Conservation (phyloP, 2,113 vertebrate genomes). For the Hemibagrus wyckioides region DNA sequence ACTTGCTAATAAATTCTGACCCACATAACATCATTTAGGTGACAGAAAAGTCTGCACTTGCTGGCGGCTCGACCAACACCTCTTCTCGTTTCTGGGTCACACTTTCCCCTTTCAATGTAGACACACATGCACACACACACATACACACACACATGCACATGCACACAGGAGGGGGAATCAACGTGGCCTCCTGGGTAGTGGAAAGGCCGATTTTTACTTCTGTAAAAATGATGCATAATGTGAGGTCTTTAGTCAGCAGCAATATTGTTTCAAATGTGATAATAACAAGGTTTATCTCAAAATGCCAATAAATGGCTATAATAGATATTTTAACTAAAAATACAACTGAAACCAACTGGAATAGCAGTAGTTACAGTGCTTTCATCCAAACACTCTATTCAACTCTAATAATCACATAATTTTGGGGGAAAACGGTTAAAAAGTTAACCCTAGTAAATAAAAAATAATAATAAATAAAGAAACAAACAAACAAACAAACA, state of each 20-base stretch:
- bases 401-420: background rate
- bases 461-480: background rate
- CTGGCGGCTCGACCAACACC: conserved; percentile 56
- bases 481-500: background rate
- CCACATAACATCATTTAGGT: conserved; percentile 63
- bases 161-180: conserved; percentile 8
- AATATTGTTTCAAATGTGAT: background rate
- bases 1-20: conserved; percentile 66
- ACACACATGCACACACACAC: conserved; percentile 23
- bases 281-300: background rate
- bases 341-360: background rate
- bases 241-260: conserved; percentile 41
- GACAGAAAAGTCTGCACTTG: conserved; percentile 55
- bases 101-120: conserved; percentile 32
- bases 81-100: conserved; percentile 64
- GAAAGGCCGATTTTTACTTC: conserved; percentile 21
- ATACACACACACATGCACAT: conserved; percentile 8
- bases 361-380: background rate
- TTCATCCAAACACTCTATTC: background rate
- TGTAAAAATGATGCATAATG: conserved; percentile 7
- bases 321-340: background rate
- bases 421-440: too few relatives aligned
- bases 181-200: conserved; percentile 30
- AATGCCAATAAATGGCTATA: background rate
- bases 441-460: background rate